A percentile compares a stretch with the other conserved stretches of the same genome.
These are phyloP conservation scores for Reinhardtius hippoglossoides DNA, from an alignment of 2,113 vertebrate species.

Conservation along the genomic window DNA sequence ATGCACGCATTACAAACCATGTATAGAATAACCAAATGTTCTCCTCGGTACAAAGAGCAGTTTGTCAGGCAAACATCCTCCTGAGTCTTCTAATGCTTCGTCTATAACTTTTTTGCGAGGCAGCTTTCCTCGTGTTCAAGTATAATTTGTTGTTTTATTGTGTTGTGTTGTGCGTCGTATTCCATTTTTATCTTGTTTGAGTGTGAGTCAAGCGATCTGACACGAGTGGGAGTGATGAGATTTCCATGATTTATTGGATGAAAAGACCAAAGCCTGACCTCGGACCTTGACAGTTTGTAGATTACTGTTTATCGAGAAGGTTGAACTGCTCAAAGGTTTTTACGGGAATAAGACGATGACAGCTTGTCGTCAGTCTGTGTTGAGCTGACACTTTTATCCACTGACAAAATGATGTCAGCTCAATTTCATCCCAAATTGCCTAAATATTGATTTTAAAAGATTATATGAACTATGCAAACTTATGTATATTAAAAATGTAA, in stretches of 20 bases:
- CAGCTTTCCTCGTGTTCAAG: not conserved
- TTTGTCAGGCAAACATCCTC: not conserved
- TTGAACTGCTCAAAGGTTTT: not conserved
- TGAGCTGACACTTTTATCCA: too few species aligned
- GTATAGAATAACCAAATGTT: not conserved
- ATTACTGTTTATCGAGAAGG: not conserved
- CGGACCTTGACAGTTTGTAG: not conserved
- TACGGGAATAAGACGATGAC: not conserved
- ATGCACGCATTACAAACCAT: too few species aligned
- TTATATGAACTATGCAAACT: too few species aligned
- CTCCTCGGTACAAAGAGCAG: not conserved
- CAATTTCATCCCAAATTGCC: too few species aligned
- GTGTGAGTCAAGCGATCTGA: not conserved
- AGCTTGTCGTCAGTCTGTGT: too few species aligned
- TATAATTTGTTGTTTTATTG: too few species aligned
- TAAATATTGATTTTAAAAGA: too few species aligned
- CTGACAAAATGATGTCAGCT: too few species aligned
- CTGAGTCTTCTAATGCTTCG: not conserved
- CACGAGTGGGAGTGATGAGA: not conserved
- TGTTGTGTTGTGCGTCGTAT: not conserved
- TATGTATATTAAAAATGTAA: too few species aligned
- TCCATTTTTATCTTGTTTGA: not conserved
- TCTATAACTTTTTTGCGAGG: rapidly evolving
- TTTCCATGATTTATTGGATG: not conserved
- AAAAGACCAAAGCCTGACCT: slow-evolving; percentile 1